phyloP scores from a whole-genome alignment of 2,888 invertebrate species.

The Xestia ashworthii region DNA sequence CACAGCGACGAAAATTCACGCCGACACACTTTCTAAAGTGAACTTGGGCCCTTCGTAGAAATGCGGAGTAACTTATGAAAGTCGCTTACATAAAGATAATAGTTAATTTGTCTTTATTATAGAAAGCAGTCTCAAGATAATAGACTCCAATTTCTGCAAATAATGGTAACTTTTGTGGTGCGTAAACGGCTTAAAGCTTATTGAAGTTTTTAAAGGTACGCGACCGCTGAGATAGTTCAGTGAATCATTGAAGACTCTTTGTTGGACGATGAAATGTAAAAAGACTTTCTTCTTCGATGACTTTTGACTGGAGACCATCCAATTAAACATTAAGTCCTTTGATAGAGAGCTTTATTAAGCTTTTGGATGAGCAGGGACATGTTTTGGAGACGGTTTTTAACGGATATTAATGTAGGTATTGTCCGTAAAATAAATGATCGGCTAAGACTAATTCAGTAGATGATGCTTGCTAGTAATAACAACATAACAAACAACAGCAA shows the following conservation, averaged over 20 bases:
- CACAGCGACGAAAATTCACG: conserved; percentile 31
- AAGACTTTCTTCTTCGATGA: neutral
- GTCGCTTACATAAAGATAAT: conserved; percentile 17
- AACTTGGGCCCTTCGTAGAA: conserved; percentile 24
- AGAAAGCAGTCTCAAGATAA: conserved; percentile 22
- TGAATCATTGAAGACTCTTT: conserved; percentile 11
- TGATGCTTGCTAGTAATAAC: neutral
- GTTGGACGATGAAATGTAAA: neutral
- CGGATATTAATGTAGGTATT: neutral
- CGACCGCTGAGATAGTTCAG: neutral
- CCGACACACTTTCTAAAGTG: conserved; percentile 44
- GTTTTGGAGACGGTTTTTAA: neutral
- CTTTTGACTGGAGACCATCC: neutral
- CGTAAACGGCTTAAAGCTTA: conserved; percentile 11
- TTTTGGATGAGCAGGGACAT: neutral
- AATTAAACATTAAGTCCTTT: neutral
- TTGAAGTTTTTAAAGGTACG: conserved; percentile 26
- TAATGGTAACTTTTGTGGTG: conserved; percentile 21
- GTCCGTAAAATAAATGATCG: neutral
- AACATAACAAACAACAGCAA: conserved; percentile 19
- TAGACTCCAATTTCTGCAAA: conserved; percentile 15
- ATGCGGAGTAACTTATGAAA: conserved; percentile 16
- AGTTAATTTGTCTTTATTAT: conserved; percentile 26
- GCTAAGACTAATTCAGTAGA: neutral
- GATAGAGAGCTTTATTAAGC: neutral